Base-by-base conservation (phyloP, 2,113 vertebrate species). In the Dinomys branickii region DNA sequence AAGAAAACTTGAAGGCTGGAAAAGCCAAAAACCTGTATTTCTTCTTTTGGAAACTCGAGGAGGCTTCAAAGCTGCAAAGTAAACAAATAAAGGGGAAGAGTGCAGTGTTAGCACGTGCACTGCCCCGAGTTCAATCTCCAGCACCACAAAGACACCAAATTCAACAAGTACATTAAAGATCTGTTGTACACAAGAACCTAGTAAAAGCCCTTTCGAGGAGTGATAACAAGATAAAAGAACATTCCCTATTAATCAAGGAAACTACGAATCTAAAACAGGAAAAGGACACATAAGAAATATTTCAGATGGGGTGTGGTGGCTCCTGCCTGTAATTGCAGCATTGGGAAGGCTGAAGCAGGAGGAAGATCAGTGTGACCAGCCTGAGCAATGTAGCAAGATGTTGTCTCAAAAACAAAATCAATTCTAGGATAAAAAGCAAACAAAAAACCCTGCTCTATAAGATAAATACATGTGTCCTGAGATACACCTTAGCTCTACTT, bases 1-100 rank as follows among this genome's bases (percentile, higher is more conserved):
- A 71, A 47, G n/a, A 71, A 92, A 80, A 85, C 44, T 38, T 50
- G 52, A 91, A 54, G 33, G 33, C 35, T 87, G 20, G 24, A 50
- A 75, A 82, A 75, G 87, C 58, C 91, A 67, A 80, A 88, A 84
- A 78, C 16, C 17, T 88, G 44, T 35, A 56, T 80, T 91, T 91
- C 69, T 85, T 84, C 92, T 84, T 69, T 69, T 69, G 3, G 84
- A 78, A 94, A 85, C 9, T 17, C 50, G 69, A 26, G 7, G 6
- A 88, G 44, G 2, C 50, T 83, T 83, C 47, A 85, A 85, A 80
- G 56, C 24, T 94, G 50, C 65, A 58, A 67, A 69, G 30, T 77
- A 52, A 88, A 83, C 38, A 91, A 83, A 77, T 52, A 80, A 54
- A 19, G 47, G 75, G 3, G 30, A 12, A 35, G 33, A 50, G 19